A percentile compares a stretch with the other conserved stretches of the same genome.
phyloP scores from a whole-genome alignment of 2,888 invertebrate genomes.

The Azorinus chamasolen region DNA sequence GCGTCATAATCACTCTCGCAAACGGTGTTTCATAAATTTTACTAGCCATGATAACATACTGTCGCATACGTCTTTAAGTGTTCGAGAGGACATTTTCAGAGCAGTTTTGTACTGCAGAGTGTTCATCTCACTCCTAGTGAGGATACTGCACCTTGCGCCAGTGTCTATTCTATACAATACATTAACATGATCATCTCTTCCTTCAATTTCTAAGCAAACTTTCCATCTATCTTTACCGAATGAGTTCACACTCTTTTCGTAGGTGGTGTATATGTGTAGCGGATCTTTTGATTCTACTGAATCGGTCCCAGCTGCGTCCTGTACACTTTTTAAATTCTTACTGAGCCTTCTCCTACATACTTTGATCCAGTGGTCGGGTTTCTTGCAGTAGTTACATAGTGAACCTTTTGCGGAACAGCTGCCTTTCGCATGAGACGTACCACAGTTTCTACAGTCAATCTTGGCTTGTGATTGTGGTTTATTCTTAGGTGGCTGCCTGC shows the following conservation, averaged over 20 bases:
- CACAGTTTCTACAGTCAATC: constrained; percentile 2
- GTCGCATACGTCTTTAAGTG: constrained; percentile 11
- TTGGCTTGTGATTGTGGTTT: not conserved
- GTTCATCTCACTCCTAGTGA: constrained; percentile 18
- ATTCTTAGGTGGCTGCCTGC: not conserved
- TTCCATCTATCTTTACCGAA: constrained; percentile 26
- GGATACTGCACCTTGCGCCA: constrained; percentile 42
- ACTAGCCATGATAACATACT: no score
- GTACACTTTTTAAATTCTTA: not conserved
- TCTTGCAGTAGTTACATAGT: constrained; percentile 32
- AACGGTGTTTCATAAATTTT: no score
- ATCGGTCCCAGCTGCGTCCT: not conserved
- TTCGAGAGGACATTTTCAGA: constrained; percentile 10
- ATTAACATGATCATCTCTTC: no score
- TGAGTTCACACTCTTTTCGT: not conserved
- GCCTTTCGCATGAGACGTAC: constrained; percentile 8
- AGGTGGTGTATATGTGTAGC: constrained; percentile 3
- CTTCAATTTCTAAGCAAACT: not conserved
- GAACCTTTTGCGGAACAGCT: constrained; percentile 25
- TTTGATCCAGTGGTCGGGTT: constrained; percentile 33
- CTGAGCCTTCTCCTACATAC: constrained; percentile 3
- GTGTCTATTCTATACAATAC: constrained; percentile 27
- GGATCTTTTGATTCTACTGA: not conserved
- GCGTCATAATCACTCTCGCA: no score
- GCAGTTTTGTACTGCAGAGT: not conserved